Evolutionary conservation across 2,888 invertebrate genomes (phyloP).

Genomic region (Lutraria lutraria): DNA sequence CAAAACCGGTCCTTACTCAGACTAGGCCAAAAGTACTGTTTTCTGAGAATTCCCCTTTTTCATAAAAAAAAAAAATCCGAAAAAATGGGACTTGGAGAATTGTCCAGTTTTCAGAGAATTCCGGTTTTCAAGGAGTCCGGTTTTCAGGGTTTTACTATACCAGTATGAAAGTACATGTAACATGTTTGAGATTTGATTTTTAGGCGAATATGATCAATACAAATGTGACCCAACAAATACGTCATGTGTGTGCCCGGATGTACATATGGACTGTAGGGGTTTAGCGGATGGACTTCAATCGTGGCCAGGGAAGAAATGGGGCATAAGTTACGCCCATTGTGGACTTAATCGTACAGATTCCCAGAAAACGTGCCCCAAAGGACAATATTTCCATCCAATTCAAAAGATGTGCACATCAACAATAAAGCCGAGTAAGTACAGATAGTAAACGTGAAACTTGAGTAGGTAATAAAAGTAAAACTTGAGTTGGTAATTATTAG

Average conservation of each 20-base stretch:
- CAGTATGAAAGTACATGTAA: too few relatives aligned
- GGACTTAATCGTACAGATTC: slow-evolving; percentile 61
- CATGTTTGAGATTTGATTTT: not conserved
- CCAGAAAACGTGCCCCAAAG: slow-evolving; percentile 29
- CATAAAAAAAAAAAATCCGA: too few relatives aligned
- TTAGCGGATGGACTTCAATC: slow-evolving; percentile 60
- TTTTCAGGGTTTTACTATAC: too few relatives aligned
- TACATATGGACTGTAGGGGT: slow-evolving; percentile 64
- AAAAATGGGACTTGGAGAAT: too few relatives aligned
- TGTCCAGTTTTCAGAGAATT: too few relatives aligned
- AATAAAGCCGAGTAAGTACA: slow-evolving; percentile 56
- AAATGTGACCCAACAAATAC: slow-evolving; percentile 60
- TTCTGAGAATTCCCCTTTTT: too few relatives aligned
- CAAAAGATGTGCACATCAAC: slow-evolving; percentile 54
- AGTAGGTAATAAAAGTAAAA: too few relatives aligned
- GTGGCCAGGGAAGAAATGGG: slow-evolving; percentile 60
- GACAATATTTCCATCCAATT: slow-evolving; percentile 60
- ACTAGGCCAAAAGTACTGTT: too few relatives aligned
- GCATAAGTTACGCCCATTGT: slow-evolving; percentile 63
- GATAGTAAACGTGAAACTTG: too few relatives aligned
- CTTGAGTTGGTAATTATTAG: too few relatives aligned
- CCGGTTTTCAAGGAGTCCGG: too few relatives aligned
- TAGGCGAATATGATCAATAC: slow-evolving; percentile 73
- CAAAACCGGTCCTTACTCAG: too few relatives aligned
- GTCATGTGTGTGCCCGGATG: slow-evolving; percentile 69